Evolutionary conservation across 2,888 invertebrate species (phyloP), one percentile per base, ranked within the genome.

Genomic region (Cataglyphis cursor): DNA sequence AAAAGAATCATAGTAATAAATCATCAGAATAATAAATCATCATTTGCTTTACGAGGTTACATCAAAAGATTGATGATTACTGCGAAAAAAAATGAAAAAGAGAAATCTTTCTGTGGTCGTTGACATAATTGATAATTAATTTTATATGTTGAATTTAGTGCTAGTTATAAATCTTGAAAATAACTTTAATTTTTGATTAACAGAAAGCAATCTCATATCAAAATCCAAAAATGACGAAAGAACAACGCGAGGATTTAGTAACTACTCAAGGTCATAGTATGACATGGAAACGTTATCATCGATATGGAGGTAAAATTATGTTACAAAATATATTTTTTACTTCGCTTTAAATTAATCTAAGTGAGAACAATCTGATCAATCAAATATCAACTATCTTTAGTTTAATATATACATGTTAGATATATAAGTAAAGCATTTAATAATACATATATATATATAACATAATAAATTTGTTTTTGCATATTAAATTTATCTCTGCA

Each of bases 211-310:
- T 97, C 82, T 95, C 95, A 10, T 96, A 96, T 90, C 97, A 97
- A 92, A 97, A 97, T 91, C 96, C 96, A 4, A 96, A 96, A 90
- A 95, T 97, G 89, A 96, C 96, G 0, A 96, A 96, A 91, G 96
- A 96, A 86, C 96, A 96, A 86, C 95, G 96, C 82, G 93, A 96
- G 15, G 96, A 96, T 90, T 91, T 96, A 66, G 96, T 96, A 85
- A 96, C 95, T 35, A 92, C 95, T 38, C 95, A 96, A 83, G 96
- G 96, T 1, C 97, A 97, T 89, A 96, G 96, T 1, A 95, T 97
- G 96, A 97, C 97, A 0, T 97, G 97, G 97, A 96, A 96, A 74
- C 95, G 97, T 65, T 97, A 97, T 92, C 97, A 97, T 91, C 96
- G 97, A 75, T 97, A 97, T 91, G 96, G 93, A 84, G 95, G 95